Percentiles rank a stretch among this genome's conserved stretches.
Evolutionary conservation across 2,888 invertebrate species (phyloP).

Genomic region (Fissipunctia ypsillon): DNA sequence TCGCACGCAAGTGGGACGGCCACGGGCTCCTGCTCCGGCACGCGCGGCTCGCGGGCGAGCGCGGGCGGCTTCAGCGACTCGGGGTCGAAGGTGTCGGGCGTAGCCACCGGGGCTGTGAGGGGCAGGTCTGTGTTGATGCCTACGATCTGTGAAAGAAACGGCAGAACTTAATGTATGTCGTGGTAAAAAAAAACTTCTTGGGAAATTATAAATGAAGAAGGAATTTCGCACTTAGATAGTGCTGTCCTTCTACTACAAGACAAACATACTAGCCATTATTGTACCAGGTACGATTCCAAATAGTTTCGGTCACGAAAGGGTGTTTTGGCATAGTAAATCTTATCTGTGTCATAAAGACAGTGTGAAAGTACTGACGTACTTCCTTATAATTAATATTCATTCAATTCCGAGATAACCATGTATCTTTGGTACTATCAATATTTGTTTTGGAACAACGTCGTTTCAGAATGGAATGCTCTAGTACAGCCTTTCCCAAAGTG

Average conservation of each 20-base stretch:
- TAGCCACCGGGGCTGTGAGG: constrained; percentile 78
- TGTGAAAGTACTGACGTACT: not conserved
- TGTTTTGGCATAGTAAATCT: not conserved
- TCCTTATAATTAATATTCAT: too few relatives aligned
- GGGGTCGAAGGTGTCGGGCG: constrained; percentile 78
- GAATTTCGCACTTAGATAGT: not conserved
- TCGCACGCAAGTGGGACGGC: constrained; percentile 54
- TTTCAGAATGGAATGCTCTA: not conserved
- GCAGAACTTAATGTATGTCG: not conserved
- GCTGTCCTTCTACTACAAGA: not conserved
- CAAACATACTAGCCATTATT: not conserved
- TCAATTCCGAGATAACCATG: too few relatives aligned
- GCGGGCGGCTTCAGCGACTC: constrained; percentile 77
- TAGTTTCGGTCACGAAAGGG: not conserved
- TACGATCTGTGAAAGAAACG: constrained; percentile 77
- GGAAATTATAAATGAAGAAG: not conserved
- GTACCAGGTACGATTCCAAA: not conserved
- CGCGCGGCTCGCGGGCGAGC: not conserved
- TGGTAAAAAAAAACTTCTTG: not conserved
- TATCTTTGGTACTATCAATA: not conserved
- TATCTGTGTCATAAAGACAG: not conserved
- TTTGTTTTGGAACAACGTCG: not conserved
- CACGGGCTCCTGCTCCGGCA: constrained; percentile 69
- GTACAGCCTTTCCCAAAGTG: too few relatives aligned
- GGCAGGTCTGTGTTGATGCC: constrained; percentile 88